Evolutionary conservation across 2,888 invertebrate species (phyloP).

Genomic region (Morpho helenor): DNA sequence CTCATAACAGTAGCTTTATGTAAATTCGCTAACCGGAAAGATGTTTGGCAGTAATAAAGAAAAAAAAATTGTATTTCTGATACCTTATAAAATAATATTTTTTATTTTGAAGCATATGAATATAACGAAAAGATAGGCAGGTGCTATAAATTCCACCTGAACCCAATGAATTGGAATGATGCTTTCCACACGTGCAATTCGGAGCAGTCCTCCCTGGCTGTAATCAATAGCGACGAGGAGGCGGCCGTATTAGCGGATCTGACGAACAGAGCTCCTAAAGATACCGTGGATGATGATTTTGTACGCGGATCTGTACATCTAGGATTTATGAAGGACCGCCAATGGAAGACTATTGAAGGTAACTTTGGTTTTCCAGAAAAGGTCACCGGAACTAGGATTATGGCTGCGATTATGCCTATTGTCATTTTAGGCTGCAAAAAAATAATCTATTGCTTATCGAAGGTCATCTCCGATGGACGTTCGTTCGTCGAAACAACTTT

Average conservation of each 20-base stretch:
- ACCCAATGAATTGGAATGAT: slow-evolving; percentile 50
- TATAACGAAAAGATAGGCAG: slow-evolving; percentile 38
- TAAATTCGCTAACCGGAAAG: no score
- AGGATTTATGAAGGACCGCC: slow-evolving; percentile 37
- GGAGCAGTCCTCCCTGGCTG: slow-evolving; percentile 52
- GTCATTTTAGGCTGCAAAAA: no score
- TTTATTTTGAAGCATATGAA: slow-evolving; percentile 44
- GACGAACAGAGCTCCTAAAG: slow-evolving; percentile 39
- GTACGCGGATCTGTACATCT: slow-evolving; percentile 38
- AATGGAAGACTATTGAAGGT: slow-evolving; percentile 51
- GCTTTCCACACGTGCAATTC: slow-evolving; percentile 47
- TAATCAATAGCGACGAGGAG: slow-evolving; percentile 48
- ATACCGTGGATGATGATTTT: slow-evolving; percentile 35
- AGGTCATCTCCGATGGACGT: no score
- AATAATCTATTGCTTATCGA: no score
- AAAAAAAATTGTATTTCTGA: no score
- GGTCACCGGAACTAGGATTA: no score
- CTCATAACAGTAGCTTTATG: no score
- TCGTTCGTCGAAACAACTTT: no score
- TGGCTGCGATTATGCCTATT: no score
- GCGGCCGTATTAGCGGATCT: slow-evolving; percentile 40
- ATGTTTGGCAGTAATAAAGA: no score
- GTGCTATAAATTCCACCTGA: slow-evolving; percentile 58
- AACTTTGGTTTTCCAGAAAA: slow-evolving; percentile 3
- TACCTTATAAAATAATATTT: neutral